These are phyloP conservation scores for Ormyrus nitidulus DNA, from an alignment of 2,888 invertebrate species.

Conservation along the genomic window DNA sequence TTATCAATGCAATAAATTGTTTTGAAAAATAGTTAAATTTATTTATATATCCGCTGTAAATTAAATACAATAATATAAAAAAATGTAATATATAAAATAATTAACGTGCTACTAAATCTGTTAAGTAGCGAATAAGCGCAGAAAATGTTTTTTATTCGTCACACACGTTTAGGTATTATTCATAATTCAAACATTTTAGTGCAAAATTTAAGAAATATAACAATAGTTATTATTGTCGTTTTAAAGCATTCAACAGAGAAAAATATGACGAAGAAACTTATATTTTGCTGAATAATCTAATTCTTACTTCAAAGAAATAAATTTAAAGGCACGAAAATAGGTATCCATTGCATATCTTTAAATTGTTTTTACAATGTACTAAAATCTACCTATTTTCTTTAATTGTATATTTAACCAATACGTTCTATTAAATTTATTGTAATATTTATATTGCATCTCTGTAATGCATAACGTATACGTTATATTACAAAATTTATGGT, in stretches of 20 bases:
- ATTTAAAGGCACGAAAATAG: too few relatives aligned
- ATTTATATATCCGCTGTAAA: constrained; percentile 43
- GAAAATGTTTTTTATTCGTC: constrained; percentile 29
- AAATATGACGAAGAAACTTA: too few relatives aligned
- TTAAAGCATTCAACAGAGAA: too few relatives aligned
- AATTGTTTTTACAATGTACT: too few relatives aligned
- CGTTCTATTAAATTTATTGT: too few relatives aligned
- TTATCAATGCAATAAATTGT: constrained; percentile 22
- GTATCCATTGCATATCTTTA: too few relatives aligned
- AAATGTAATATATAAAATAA: constrained; percentile 53
- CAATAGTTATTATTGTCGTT: constrained; percentile 14
- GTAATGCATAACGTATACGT: neutral
- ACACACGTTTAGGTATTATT: neutral
- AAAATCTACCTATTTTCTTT: too few relatives aligned
- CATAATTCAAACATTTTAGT: neutral
- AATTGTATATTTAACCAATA: too few relatives aligned
- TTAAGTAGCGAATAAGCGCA: constrained; percentile 38
- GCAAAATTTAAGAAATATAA: constrained; percentile 38
- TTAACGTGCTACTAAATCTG: constrained; percentile 46
- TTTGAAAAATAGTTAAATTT: constrained; percentile 41
- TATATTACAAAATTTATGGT: too few relatives aligned
- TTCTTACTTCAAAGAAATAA: too few relatives aligned
- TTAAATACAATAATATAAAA: constrained; percentile 54
- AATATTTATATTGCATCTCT: neutral
- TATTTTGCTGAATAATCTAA: too few relatives aligned